Base-by-base conservation (phyloP, 2,797 vertebrate genomes). In the Notoglanidium macrostoma region DNA sequence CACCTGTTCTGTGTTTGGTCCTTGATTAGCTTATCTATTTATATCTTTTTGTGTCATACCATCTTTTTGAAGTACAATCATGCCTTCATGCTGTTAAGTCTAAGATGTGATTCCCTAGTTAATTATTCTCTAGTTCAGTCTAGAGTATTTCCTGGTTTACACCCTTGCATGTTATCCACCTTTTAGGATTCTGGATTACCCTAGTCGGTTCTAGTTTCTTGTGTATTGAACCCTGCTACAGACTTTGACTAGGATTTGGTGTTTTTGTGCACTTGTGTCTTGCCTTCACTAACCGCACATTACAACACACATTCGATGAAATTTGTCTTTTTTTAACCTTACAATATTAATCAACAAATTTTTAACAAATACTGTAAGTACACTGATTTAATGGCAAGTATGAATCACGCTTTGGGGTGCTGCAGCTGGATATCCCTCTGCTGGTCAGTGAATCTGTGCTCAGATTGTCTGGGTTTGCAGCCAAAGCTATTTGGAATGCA, bases 401-500 rank as follows among this genome's bases (percentile, higher is more conserved):
- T 63, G 40, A 81, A 4, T 9, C 35, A 29, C 46, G 40, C 59
- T 46, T 14, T 81, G 35, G 44, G 35, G 21, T 44, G 35, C 57
- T 81, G 57, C 35, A 81, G 40, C 35, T 44, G 35, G 57, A 46
- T 17, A 15, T 51, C 61, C 46, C 26, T 21, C 17, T 9, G 15
- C 14, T 81, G 35, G 57, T 46, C 35, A 46, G 35, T 63, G 57
- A 12, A 15, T 61, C 6, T 81, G 44, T 51, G n/a, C 44, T 49
- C 17, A 40, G 12, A 8, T 63, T 1, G 17, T 67, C 61, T 49
- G 44, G 44, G 29, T 83, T 29, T 67, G 59, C 32, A 54, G 72
- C 68, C 46, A 29, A 76, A 82, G 49, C 78, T 82, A 40, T 15
- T 61, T 81, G 23, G 21, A 73, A 63, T 83, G 55, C 79, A 82